Evolutionary conservation across 1,140 invertebrate genomes (phyloP), one percentile per base, ranked within the genome.

Genomic region (Dysdera silvatica): DNA sequence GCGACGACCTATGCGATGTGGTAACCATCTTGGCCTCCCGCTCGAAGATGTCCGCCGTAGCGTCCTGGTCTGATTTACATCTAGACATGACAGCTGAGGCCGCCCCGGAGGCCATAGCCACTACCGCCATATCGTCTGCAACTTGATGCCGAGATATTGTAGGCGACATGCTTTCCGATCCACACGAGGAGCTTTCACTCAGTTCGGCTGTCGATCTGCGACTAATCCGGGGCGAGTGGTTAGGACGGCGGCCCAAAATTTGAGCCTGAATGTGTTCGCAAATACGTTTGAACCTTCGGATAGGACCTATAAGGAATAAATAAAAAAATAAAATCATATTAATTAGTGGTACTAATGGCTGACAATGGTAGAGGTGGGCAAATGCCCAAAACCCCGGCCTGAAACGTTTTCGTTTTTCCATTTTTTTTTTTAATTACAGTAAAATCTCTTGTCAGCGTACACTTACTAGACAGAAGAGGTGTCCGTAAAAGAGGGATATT

Each of bases 211-310:
- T 55, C 76, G 80, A 72, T 59, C 83, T 82, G 12, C 81, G 80
- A 26, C 71, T 68, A 8, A 86, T 84, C 52, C 85, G 73, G 3
- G 87, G 88, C 69, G 87, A 88, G 12, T 61, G 63, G 43, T 64
- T 60, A 26, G 68, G 61, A 61, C 66, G 66, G 56, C 86, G 80
- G 67, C 81, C 79, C 66, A 88, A 89, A 41, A 94, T 87, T 71
- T 92, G 88, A 4, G 87, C 84, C 75, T 97, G 93, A 62, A 97
- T 91, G 74, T 95, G 91, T 76, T 98, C 95, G 79, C 93, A 97
- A 54, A 98, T 91, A 69, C 94, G 82, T 62, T 93, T 83, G 76
- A 97, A 98, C 67, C 95, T 82, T 66, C 94, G 83, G 65, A 95
- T 92, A 73, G 96, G 96, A 53, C 93, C 93, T 93, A 74, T 28